Evolutionary conservation across 2,113 vertebrate species (phyloP).

Genomic region (Stomatorhinus ivindoensis): DNA sequence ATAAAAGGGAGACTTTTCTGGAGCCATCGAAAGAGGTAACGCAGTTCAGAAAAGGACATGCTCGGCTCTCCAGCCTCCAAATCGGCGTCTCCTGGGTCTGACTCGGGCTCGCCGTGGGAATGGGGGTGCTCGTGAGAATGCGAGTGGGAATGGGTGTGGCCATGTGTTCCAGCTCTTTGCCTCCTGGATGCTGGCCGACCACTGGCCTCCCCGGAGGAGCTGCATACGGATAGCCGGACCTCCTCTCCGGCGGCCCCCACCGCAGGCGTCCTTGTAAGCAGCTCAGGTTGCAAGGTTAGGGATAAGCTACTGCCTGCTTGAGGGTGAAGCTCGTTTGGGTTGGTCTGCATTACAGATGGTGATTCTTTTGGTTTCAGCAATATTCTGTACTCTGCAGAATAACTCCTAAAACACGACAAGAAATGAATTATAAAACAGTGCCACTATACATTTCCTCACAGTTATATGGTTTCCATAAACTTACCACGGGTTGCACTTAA

Average conservation of each 20-base stretch:
- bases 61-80: conserved; percentile 66
- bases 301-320: conserved; percentile 50
- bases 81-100: conserved; percentile 48
- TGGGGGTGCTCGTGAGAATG: conserved; percentile 37
- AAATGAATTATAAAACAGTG: background rate
- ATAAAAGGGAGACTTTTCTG: conserved; percentile 90
- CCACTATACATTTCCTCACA: background rate
- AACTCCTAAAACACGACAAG: conserved; percentile 43
- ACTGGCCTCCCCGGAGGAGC: conserved; percentile 51
- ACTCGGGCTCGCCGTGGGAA: conserved; percentile 44
- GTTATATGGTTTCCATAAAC: background rate
- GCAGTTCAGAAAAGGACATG: conserved; percentile 75
- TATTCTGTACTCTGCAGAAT: conserved; percentile 51
- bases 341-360: conserved; percentile 71
- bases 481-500: background rate
- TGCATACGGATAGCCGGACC: conserved; percentile 61
- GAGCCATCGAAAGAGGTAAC: conserved; percentile 79
- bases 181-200: conserved; percentile 56
- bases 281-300: conserved; percentile 53
- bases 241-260: conserved; percentile 55
- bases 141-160: conserved; percentile 53
- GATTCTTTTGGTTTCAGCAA: conserved; percentile 48
- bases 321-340: conserved; percentile 48
- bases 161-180: conserved; percentile 49
- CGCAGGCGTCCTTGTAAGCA: conserved; percentile 43